These are phyloP conservation scores for Sinohyriopsis cumingii DNA, from an alignment of 2,888 invertebrate genomes.

Conservation along the genomic window DNA sequence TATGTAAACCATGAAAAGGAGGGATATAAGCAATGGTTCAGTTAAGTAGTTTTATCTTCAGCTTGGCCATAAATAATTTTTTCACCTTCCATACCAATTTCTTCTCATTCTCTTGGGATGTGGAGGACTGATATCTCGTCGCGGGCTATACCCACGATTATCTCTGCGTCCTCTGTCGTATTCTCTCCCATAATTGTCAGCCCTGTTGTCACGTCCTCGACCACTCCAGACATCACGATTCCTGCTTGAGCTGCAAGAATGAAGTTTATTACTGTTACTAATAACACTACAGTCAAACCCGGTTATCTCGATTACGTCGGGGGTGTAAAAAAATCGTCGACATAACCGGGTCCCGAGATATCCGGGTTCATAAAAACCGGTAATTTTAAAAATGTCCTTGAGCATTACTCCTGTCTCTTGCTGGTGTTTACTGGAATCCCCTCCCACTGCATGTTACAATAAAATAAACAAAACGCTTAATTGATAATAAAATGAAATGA, in stretches of 20 bases:
- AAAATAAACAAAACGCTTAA: no score
- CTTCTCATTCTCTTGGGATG: constrained; percentile 70
- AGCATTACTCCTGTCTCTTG: no score
- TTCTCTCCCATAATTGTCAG: constrained; percentile 62
- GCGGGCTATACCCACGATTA: constrained; percentile 62
- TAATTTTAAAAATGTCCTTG: no score
- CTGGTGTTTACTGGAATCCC: no score
- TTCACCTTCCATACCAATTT: constrained; percentile 60
- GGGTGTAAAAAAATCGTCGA: no score
- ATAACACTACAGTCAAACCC: no score
- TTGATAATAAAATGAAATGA: no score
- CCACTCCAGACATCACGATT: constrained; percentile 59
- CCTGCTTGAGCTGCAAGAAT: constrained; percentile 44
- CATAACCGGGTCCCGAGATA: no score
- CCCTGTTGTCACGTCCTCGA: constrained; percentile 29
- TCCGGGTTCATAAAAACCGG: no score
- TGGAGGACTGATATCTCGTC: constrained; percentile 68
- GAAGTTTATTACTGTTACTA: constrained; percentile 31
- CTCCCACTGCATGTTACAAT: no score
- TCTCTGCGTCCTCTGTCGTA: constrained; percentile 63
- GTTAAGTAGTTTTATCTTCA: not conserved
- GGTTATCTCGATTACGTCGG: no score
- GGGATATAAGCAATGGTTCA: not conserved
- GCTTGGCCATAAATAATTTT: not conserved
- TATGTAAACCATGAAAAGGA: no score